Conservation (phyloP, 2,888 invertebrate genomes). For the Papilio gigon region DNA sequence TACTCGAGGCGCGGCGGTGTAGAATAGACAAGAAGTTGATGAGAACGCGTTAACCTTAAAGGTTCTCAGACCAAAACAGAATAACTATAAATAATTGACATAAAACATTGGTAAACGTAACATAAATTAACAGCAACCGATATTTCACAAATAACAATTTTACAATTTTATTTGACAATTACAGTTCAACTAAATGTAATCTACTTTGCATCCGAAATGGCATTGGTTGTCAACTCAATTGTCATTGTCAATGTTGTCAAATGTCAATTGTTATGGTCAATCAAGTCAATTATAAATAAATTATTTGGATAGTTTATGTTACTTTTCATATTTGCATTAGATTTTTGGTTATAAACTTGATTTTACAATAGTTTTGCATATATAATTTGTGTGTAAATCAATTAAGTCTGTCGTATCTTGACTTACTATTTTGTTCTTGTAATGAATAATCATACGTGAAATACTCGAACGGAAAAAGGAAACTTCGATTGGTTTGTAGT, state of each 20-base stretch:
- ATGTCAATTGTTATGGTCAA: not conserved
- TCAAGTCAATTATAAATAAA: constrained; percentile 1
- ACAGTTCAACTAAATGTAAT: no score
- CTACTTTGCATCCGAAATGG: no score
- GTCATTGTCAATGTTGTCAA: not conserved
- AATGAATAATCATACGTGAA: constrained; percentile 10
- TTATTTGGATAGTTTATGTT: not conserved
- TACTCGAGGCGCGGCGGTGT: no score
- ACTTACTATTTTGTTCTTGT: not conserved
- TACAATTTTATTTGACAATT: no score
- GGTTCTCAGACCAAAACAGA: no score
- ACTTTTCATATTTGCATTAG: not conserved
- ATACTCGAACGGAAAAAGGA: not conserved
- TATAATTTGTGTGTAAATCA: not conserved
- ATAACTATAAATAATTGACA: no score
- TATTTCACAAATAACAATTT: no score
- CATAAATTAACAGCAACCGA: no score
- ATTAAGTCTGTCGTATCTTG: not conserved
- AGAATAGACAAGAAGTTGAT: no score
- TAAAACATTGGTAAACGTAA: no score
- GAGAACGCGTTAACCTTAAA: no score
- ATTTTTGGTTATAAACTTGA: not conserved
- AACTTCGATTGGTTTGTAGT: constrained; percentile 7
- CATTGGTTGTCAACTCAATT: no score
- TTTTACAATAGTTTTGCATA: not conserved